Base-by-base conservation (phyloP, 2,888 invertebrate genomes). In the Habroteleia sp. region DNA sequence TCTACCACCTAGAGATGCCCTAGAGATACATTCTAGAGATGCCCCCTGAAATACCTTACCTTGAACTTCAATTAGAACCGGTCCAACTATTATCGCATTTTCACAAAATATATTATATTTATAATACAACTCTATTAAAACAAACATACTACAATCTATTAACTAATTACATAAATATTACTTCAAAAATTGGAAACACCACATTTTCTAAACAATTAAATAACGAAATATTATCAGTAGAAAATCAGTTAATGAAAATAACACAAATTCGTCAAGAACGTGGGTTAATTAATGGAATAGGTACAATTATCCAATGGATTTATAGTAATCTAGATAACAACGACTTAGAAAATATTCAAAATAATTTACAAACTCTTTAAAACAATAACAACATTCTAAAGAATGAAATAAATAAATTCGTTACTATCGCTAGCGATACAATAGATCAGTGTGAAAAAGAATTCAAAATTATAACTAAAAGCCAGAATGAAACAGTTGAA, bases 401-500 rank as follows among this genome's bases (percentile, higher is more conserved):
- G n/a, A n/a, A n/a, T n/a, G 29, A 46, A 29, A 29, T 46, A n/a
- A 46, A 46, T 29, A 29, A 27, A n/a, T n/a, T 46, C 5, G 8
- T 29, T 3, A 46, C 46, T 16, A 14, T 46, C 6, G 46, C 46
- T 1, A 14, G 46, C 29, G n/a, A 29, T 29, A 29, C 46, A 8
- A 29, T 46, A 7, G 8, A 29, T 16, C 1, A 17, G 5, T 46
- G 29, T 8, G 46, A 46, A 46, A 27, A 46, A n/a, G 46, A 46
- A 13, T 17, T 46, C 1, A 46, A 16, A 3, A 29, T n/a, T n/a
- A 29, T 46, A 3, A 11, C 29, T 1, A 1, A 46, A 29, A 46
- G 29, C 10, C 46, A 46, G n/a, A 46, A 46, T 11, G 16, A 46
- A 46, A 46, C 46, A 1, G 7, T n/a, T 4, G n/a, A 46, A 46